Evolutionary conservation across 2,797 vertebrate species (phyloP).

Genomic region (Synanceia verrucosa): DNA sequence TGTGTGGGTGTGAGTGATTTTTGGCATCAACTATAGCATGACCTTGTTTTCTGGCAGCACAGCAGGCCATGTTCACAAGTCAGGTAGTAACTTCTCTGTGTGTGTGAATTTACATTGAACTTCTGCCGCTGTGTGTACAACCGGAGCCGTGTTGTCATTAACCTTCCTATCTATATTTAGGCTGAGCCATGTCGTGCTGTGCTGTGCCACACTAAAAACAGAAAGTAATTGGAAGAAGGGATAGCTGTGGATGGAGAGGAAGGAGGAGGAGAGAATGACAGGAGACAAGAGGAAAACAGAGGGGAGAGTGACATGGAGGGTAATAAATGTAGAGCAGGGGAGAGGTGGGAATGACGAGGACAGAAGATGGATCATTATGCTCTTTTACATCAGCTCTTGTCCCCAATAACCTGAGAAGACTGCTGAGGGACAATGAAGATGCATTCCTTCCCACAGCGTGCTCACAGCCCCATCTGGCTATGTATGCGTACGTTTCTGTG

Average conservation of each 20-base stretch:
- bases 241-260: conserved; percentile 28
- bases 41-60: conserved; percentile 82
- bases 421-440: conserved; percentile 70
- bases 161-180: conserved; percentile 84
- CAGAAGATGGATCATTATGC: conserved; percentile 52
- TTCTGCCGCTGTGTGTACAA: conserved; percentile 48
- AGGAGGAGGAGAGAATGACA: conserved; percentile 5
- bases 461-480: conserved; percentile 71
- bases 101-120: conserved; percentile 55
- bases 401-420: conserved; percentile 57
- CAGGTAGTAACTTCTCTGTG: conserved; percentile 65
- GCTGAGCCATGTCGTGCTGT: conserved; percentile 63
- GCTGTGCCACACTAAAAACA: conserved; percentile 64
- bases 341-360: conserved; percentile 38
- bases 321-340: conserved; percentile 31
- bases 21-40: conserved; percentile 68
- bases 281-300: conserved; percentile 34
- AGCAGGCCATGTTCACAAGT: conserved; percentile 76
- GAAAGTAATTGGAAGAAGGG: conserved; percentile 59
- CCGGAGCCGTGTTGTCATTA: conserved; percentile 75
- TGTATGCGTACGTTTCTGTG: conserved; percentile 62
- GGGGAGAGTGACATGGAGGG: conserved; percentile 11
- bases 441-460: conserved; percentile 61
- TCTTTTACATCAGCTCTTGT: conserved; percentile 51
- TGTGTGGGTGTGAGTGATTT: conserved; percentile 38